Evolutionary conservation across 2,888 invertebrate genomes (phyloP).

Genomic region (Yponomeuta plumbellus): DNA sequence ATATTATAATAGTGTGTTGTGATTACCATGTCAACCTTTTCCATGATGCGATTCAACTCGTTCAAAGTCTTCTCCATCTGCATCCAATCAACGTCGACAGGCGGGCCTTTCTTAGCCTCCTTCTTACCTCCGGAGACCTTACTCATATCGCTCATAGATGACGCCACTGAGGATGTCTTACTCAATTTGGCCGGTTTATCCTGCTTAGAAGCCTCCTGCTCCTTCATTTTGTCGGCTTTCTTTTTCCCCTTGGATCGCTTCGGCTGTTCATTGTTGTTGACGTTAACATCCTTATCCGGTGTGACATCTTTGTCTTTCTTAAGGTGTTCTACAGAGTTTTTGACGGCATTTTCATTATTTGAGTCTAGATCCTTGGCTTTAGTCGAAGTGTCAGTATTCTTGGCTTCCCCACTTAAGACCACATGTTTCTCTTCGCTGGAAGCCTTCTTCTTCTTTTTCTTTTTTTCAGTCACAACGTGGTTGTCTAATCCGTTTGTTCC

Average conservation of each 20-base stretch:
- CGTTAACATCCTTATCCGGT: conserved; percentile 15
- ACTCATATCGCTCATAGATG: conserved; percentile 56
- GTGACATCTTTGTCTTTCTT: not conserved
- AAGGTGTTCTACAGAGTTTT: conserved; percentile 25
- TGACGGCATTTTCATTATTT: conserved; percentile 25
- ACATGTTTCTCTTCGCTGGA: conserved; percentile 6
- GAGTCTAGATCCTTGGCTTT: not conserved
- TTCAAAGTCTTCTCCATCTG: conserved; percentile 73
- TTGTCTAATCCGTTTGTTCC: not conserved
- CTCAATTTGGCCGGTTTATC: conserved; percentile 37
- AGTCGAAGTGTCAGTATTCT: not conserved
- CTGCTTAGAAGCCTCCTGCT: conserved; percentile 20
- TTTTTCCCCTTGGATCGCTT: conserved; percentile 11
- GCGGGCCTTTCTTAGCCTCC: conserved; percentile 25
- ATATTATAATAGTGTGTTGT: conserved; percentile 26
- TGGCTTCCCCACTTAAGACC: not conserved
- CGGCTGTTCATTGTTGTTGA: conserved; percentile 21
- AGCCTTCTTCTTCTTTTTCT: conserved; percentile 27
- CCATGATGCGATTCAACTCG: conserved; percentile 68
- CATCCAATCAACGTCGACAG: conserved; percentile 43
- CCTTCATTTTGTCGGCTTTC: not conserved
- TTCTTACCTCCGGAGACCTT: conserved; percentile 34
- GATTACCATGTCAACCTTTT: conserved; percentile 46
- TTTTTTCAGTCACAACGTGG: conserved; percentile 18
- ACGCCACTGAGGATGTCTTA: conserved; percentile 54